These are phyloP conservation scores for Cataglyphis altisquamis DNA, from an alignment of 2,888 invertebrate species.

Conservation along the genomic window DNA sequence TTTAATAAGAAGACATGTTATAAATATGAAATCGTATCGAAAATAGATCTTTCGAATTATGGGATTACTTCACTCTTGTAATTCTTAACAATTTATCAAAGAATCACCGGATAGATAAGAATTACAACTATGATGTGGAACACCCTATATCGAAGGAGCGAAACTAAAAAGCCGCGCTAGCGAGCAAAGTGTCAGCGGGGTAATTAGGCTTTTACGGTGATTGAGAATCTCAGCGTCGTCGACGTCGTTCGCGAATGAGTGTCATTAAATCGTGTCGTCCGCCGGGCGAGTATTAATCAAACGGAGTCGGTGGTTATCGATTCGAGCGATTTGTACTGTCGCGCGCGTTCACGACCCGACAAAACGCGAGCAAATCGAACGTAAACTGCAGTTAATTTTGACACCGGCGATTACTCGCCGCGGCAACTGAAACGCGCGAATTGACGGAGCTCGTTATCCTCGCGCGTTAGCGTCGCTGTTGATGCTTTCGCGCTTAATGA, in stretches of 20 bases:
- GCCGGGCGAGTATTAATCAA: slow-evolving; percentile 41
- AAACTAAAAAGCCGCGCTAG: slow-evolving; percentile 16
- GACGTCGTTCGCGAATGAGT: slow-evolving; percentile 45
- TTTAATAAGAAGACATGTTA: background rate
- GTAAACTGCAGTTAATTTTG: slow-evolving; percentile 55
- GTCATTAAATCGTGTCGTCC: slow-evolving; percentile 56
- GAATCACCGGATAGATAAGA: background rate
- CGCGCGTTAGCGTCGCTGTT: slow-evolving; percentile 16
- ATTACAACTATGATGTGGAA: slow-evolving; percentile 10
- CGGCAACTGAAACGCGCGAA: slow-evolving; percentile 24
- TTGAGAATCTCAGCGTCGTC: slow-evolving; percentile 55
- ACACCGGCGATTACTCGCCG: slow-evolving; percentile 50
- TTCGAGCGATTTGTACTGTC: slow-evolving; percentile 49
- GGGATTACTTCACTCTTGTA: background rate
- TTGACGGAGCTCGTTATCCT: slow-evolving; percentile 34
- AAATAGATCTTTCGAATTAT: background rate
- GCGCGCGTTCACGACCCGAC: slow-evolving; percentile 32
- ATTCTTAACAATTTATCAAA: background rate
- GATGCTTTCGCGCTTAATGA: slow-evolving; percentile 26
- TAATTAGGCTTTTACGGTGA: slow-evolving; percentile 58
- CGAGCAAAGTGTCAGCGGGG: slow-evolving; percentile 34
- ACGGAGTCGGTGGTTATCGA: slow-evolving; percentile 47
- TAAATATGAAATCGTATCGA: background rate
- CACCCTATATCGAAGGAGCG: background rate
- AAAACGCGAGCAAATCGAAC: slow-evolving; percentile 49